phyloP scores from a whole-genome alignment of 2,888 invertebrate species.

The Dicyrtoma fusca region DNA sequence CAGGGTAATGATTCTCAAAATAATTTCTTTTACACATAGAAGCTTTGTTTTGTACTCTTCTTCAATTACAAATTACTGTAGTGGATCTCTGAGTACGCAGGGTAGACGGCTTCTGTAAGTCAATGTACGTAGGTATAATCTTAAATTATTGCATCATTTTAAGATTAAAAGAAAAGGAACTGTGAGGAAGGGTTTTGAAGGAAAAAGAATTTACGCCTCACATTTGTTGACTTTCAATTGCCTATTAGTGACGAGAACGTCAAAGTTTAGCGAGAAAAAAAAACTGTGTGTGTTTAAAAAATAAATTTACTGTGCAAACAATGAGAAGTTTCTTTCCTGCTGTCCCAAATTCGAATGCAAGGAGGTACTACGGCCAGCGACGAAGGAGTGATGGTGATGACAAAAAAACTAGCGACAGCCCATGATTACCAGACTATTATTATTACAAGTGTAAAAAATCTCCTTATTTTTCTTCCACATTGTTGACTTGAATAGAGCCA shows the following conservation, averaged over 20 bases:
- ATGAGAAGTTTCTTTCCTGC: constrained; percentile 9
- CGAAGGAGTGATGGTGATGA: constrained; percentile 3
- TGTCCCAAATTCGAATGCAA: constrained; percentile 9
- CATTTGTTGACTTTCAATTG: neutral
- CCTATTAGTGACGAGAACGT: neutral
- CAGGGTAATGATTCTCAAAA: too few species aligned
- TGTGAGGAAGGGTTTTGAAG: too few species aligned
- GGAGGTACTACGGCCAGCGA: too few species aligned
- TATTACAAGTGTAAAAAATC: constrained; percentile 1
- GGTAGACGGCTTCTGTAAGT: too few species aligned
- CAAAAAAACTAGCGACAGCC: constrained; percentile 18
- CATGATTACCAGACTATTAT: constrained; percentile 9
- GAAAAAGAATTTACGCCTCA: too few species aligned
- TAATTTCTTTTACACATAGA: too few species aligned
- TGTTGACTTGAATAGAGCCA: constrained; percentile 8
- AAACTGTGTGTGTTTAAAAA: neutral
- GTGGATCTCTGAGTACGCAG: too few species aligned
- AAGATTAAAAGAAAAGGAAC: too few species aligned
- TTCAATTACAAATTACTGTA: too few species aligned
- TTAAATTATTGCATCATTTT: too few species aligned
- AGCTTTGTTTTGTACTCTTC: too few species aligned
- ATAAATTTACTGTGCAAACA: constrained; percentile 18
- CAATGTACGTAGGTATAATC: too few species aligned
- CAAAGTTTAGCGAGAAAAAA: neutral
- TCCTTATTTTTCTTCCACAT: constrained; percentile 5